phyloP scores from a whole-genome alignment of 1,140 invertebrate genomes.

The Cydia fagiglandana region DNA sequence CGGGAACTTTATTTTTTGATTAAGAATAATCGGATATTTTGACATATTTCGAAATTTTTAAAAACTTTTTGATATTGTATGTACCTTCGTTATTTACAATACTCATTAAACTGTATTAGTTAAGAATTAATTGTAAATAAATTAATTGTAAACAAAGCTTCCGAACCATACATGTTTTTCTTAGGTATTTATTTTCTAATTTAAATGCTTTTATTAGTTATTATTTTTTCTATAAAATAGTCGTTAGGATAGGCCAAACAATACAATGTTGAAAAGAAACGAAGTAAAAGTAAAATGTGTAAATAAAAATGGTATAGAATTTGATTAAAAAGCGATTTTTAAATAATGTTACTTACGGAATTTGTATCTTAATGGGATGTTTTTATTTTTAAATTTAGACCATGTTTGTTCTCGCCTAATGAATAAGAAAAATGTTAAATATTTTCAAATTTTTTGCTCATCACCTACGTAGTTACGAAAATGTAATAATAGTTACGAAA shows the following conservation, averaged over 20 bases:
- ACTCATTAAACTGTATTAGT: not conserved
- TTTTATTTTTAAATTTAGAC: conserved; percentile 34
- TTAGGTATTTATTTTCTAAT: conserved; percentile 18
- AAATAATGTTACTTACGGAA: conserved; percentile 41
- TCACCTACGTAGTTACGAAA: not conserved
- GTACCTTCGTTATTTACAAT: too few species aligned
- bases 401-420: conserved; percentile 18
- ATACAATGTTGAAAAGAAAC: conserved; percentile 68
- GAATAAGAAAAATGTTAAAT: not conserved
- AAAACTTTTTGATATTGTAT: not conserved
- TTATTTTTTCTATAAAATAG: conserved; percentile 27
- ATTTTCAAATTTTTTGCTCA: not conserved
- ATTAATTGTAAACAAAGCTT: not conserved
- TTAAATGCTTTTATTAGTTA: conserved; percentile 4
- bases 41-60: too few species aligned
- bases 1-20: not conserved
- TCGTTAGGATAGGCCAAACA: conserved; percentile 58
- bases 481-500: not conserved
- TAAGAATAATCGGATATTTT: not conserved
- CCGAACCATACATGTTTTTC: not conserved
- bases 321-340: conserved; percentile 42
- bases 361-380: conserved; percentile 35
- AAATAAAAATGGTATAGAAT: conserved; percentile 53
- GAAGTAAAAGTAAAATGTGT: conserved; percentile 60
- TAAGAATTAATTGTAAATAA: not conserved